phyloP scores from a whole-genome alignment of 2,888 invertebrate genomes.

The Hypena proboscidalis region DNA sequence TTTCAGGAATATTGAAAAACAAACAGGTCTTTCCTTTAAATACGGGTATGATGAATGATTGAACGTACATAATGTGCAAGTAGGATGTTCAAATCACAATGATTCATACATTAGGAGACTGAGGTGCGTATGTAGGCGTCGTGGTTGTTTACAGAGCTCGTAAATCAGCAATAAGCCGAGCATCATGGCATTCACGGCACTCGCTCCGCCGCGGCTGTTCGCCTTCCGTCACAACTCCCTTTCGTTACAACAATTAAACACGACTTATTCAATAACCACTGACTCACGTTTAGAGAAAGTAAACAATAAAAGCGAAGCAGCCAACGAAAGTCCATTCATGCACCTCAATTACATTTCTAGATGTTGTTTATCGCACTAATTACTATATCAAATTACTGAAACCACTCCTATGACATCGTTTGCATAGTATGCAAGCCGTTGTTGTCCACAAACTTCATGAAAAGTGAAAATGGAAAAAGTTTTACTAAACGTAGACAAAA shows the following conservation, averaged over 20 bases:
- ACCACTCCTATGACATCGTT: too few species aligned
- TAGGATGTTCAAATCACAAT: conserved; percentile 18
- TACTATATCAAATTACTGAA: too few species aligned
- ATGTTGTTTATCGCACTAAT: too few species aligned
- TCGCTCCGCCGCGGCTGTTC: conserved; percentile 36
- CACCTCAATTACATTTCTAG: not conserved
- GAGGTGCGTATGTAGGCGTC: conserved; percentile 41
- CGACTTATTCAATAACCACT: conserved; percentile 30
- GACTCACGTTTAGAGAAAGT: conserved; percentile 41
- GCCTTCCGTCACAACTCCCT: conserved; percentile 49
- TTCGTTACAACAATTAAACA: conserved; percentile 28
- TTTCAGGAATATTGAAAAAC: conserved; percentile 5
- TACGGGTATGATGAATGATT: conserved; percentile 5
- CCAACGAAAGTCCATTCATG: not conserved
- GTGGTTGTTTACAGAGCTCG: conserved; percentile 57
- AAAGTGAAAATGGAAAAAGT: too few species aligned
- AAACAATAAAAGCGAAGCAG: conserved; percentile 9
- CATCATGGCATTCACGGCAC: conserved; percentile 42
- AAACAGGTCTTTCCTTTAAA: conserved; percentile 2
- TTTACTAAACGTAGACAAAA: too few species aligned
- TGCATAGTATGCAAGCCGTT: too few species aligned
- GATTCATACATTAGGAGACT: conserved; percentile 29
- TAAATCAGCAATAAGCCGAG: conserved; percentile 57
- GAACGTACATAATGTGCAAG: conserved; percentile 6
- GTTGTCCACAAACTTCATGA: too few species aligned